Percentiles rank a stretch among this genome's conserved stretches.
Conservation (phyloP, 2,113 vertebrate genomes). For the Megalops atlanticus region DNA sequence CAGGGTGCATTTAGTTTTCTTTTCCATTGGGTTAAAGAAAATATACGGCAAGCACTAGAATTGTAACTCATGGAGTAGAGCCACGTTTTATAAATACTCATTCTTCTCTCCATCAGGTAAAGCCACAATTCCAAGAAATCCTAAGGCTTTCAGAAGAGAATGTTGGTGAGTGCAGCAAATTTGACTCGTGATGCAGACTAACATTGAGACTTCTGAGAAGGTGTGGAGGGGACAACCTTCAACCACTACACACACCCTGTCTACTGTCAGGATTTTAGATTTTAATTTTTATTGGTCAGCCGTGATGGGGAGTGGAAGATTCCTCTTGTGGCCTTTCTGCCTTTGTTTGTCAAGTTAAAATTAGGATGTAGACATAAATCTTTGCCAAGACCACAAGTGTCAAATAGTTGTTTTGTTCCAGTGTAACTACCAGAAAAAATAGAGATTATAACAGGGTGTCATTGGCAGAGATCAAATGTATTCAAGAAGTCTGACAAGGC, state of each 20-base stretch:
- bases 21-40: too few species aligned
- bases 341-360: not conserved
- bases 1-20: not conserved
- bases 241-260: not conserved
- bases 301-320: not conserved
- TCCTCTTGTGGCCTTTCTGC: not conserved
- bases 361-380: not conserved
- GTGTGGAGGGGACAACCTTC: too few species aligned
- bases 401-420: not conserved
- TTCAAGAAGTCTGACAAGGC: too few species aligned
- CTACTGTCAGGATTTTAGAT: not conserved
- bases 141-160: conserved; percentile 96
- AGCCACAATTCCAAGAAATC: conserved; percentile 98
- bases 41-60: not conserved
- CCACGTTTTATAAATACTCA: not conserved
- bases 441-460: too few species aligned
- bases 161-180: conserved; percentile 78
- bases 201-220: not conserved
- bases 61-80: not conserved
- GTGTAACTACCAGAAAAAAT: not conserved
- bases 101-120: conserved; percentile 76
- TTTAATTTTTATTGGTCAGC: not conserved
- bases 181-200: not conserved
- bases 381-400: not conserved
- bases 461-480: not conserved